Conservation (phyloP, 1,140 invertebrate genomes). For the Sycophaga agraensis region DNA sequence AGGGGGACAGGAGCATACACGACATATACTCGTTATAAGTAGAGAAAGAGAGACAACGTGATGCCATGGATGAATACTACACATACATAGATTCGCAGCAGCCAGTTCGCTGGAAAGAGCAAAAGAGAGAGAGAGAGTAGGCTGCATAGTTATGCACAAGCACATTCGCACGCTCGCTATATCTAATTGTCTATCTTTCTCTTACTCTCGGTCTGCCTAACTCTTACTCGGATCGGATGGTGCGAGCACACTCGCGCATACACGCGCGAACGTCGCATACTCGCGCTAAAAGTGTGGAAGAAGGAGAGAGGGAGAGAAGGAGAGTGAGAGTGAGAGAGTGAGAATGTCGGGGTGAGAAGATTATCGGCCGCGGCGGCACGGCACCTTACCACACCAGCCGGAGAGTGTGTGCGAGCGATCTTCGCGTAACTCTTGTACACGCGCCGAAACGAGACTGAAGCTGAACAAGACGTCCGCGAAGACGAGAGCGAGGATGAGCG, state of each 20-base stretch:
- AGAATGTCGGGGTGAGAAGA: slow-evolving; percentile 13
- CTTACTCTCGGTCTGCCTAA: neutral
- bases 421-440: neutral
- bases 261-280: neutral
- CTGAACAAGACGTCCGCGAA: neutral
- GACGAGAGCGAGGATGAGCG: neutral
- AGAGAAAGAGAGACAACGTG: neutral
- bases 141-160: neutral
- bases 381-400: slow-evolving; percentile 13
- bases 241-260: neutral
- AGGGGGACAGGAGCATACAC: neutral
- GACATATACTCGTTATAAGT: slow-evolving; percentile 1
- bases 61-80: slow-evolving; percentile 2
- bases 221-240: slow-evolving; percentile 10
- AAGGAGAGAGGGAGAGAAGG: neutral
- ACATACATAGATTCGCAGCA: neutral
- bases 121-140: neutral
- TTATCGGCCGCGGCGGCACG: slow-evolving; percentile 23
- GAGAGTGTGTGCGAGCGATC: slow-evolving; percentile 1
- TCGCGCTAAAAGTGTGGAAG: neutral
- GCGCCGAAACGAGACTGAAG: neutral
- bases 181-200: slow-evolving; percentile 4
- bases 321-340: slow-evolving; percentile 1
- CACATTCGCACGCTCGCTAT: neutral
- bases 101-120: neutral